Conservation (phyloP, 2,888 invertebrate genomes). For the Tuta absoluta region DNA sequence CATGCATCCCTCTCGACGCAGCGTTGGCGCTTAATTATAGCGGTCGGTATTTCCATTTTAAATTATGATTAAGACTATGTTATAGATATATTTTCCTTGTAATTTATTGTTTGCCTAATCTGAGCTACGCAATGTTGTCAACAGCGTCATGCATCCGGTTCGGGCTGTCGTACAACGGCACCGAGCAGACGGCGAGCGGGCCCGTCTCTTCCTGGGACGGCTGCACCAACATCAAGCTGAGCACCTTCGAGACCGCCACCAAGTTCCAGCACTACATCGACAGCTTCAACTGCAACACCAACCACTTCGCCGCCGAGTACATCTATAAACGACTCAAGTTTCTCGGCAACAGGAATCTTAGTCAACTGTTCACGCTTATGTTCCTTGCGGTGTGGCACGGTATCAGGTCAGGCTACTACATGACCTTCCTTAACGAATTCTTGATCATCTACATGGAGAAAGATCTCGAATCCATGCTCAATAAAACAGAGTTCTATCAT, state of each 20-base stretch:
- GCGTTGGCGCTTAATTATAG: too few relatives aligned
- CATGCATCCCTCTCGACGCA: too few relatives aligned
- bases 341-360: constrained; percentile 89
- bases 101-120: neutral
- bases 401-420: constrained; percentile 95
- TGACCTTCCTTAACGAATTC: constrained; percentile 96
- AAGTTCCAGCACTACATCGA: constrained; percentile 93
- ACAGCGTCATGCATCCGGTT: constrained; percentile 77
- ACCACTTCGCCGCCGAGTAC: constrained; percentile 96
- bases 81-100: neutral
- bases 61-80: too few relatives aligned
- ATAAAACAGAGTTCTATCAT: constrained; percentile 73
- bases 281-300: constrained; percentile 98
- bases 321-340: constrained; percentile 96
- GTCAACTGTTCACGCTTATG: constrained; percentile 90
- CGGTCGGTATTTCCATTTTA: too few relatives aligned
- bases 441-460: constrained; percentile 92
- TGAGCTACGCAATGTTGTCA: constrained; percentile 44
- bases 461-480: constrained; percentile 83
- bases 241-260: constrained; percentile 89
- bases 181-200: constrained; percentile 74
- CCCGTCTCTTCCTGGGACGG: constrained; percentile 87
- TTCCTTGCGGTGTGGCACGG: constrained; percentile 99
- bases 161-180: constrained; percentile 93
- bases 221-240: constrained; percentile 93